A percentile compares a stretch with the other conserved stretches of the same genome.
phyloP scores from a whole-genome alignment of 2,888 invertebrate genomes.

The Ornithoptera alexandrae region DNA sequence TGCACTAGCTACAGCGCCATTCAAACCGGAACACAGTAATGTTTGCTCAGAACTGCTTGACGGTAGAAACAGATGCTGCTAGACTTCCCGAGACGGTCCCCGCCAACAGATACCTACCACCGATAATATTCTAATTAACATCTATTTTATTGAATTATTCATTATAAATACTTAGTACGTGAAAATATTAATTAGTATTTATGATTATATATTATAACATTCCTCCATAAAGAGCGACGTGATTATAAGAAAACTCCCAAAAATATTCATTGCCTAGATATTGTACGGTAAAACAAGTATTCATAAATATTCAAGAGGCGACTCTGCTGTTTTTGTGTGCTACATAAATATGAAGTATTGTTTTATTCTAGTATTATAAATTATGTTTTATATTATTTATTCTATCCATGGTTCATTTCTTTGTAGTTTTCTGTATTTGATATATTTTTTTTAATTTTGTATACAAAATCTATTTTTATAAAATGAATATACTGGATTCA shows the following conservation, averaged over 20 bases:
- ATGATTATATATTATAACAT: no score
- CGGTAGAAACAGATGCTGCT: no score
- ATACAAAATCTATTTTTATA: no score
- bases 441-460: no score
- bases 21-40: no score
- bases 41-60: no score
- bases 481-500: background rate
- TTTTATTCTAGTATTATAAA: constrained; percentile 6
- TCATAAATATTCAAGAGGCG: constrained; percentile 16
- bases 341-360: constrained; percentile 1
- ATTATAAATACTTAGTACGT: background rate
- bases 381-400: constrained; percentile 1
- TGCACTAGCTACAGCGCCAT: no score
- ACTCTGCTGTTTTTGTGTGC: background rate
- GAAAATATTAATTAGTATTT: background rate
- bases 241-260: background rate
- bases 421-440: background rate
- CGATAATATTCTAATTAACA: no score
- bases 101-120: no score
- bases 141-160: no score
- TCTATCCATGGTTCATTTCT: background rate
- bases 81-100: no score
- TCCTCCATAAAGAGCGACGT: background rate
- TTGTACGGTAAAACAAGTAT: constrained; percentile 4
- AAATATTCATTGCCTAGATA: background rate